Percentiles rank a stretch among this genome's conserved stretches.
Evolutionary conservation across 2,797 vertebrate genomes (phyloP).

Genomic region (Neosalanx taihuensis): DNA sequence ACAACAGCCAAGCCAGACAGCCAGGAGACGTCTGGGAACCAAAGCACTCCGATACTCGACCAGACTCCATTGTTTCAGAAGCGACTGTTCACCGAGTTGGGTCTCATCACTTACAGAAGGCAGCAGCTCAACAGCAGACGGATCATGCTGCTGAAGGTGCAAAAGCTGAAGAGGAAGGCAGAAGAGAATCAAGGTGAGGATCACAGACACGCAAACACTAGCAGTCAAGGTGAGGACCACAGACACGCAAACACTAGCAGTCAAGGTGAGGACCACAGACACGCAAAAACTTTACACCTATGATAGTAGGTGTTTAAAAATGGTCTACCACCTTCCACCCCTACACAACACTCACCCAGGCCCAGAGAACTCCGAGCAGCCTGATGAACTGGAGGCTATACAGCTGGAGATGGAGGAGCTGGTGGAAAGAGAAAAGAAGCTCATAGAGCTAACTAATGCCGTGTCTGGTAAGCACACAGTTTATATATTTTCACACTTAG

Average conservation of each 20-base stretch:
- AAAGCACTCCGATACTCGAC: not conserved
- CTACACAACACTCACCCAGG: not conserved
- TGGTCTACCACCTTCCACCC: not conserved
- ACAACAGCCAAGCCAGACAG: too few relatives aligned
- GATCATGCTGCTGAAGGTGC: conserved; percentile 36
- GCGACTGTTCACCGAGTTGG: not conserved
- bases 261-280: conserved; percentile 5
- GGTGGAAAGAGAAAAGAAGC: not conserved
- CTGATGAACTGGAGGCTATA: not conserved
- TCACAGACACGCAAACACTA: not conserved
- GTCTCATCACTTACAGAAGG: conserved; percentile 36
- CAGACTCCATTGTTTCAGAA: too few relatives aligned
- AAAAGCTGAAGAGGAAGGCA: conserved; percentile 24
- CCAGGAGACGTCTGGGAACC: not conserved
- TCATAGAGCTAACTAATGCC: not conserved
- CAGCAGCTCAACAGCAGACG: conserved; percentile 52
- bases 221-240: too few relatives aligned
- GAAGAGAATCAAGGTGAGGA: conserved; percentile 34
- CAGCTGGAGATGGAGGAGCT: not conserved
- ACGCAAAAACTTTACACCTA: conserved; percentile 3
- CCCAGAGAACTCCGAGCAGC: not conserved
- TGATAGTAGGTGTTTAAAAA: not conserved
- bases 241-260: not conserved
- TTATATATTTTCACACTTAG: too few relatives aligned
- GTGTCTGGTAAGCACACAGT: conserved; percentile 12